phyloP scores from a whole-genome alignment of 2,888 invertebrate species.

The Eutolmus rufibarbis region DNA sequence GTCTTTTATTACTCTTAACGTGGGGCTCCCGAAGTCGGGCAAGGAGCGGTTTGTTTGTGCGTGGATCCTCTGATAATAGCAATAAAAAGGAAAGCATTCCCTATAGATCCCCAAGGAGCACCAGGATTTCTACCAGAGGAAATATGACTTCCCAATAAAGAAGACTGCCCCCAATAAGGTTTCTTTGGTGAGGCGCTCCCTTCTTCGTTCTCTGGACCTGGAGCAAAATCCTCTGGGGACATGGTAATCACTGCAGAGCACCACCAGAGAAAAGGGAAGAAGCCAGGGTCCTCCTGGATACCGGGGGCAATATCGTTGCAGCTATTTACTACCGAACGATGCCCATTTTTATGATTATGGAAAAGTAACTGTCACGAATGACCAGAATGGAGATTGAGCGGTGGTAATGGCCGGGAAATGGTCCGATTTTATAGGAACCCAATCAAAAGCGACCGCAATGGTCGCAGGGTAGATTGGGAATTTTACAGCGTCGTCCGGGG shows the following conservation, averaged over 20 bases:
- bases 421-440: neutral
- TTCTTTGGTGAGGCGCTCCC: neutral
- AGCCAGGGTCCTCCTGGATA: neutral
- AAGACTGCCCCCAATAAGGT: neutral
- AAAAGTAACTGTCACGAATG: neutral
- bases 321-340: neutral
- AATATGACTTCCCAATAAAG: neutral
- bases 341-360: slow-evolving; percentile 12
- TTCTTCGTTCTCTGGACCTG: neutral
- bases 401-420: neutral
- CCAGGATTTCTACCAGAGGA: neutral
- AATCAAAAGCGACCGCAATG: neutral
- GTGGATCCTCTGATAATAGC: neutral
- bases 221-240: neutral
- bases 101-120: neutral
- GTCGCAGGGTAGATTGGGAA: neutral
- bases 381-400: neutral
- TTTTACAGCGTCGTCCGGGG: neutral
- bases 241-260: neutral
- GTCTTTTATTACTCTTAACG: neutral
- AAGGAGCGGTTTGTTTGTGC: neutral
- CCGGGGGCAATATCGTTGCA: neutral
- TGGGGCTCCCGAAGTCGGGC: neutral
- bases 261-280: neutral
- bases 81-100: neutral